Evolutionary conservation across 2,888 invertebrate genomes (phyloP), one percentile per base, ranked within the genome.

Genomic region (Rotaria magnacalcarata): DNA sequence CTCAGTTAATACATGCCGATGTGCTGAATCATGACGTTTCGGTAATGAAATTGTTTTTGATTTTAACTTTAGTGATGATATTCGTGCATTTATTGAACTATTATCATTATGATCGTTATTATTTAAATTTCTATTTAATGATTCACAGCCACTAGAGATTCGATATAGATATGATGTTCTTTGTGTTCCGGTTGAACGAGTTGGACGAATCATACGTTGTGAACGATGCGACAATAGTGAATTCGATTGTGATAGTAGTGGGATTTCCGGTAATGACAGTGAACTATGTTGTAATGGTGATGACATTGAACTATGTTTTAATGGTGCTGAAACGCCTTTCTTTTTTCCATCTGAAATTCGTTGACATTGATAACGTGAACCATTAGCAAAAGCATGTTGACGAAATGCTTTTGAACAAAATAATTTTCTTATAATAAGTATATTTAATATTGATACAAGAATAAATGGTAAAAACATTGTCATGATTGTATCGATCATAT

Each of bases 391-490:
- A 43, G 47, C 80, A 80, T 80, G 47, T 47, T 47, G 43, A 47
- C 80, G 80, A 80, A 80, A 80, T 47, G 80, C 47, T 47, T 80
- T 47, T 21, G 80, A 80, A 80, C 80, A 80, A 47, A 80, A 80
- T 47, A 80, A 47, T 47, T 80, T 80, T 41, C 34, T 43, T 6
- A 80, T 80, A 14, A 80, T 80, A 47, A 80, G 47, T 47, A 80
- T 47, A 80, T 80, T 80, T 80, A 80, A 80, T 80, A 80, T 47
- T 47, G 80, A 80, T 3, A 80, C 80, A 47, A 80, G 47, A n/a
- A 80, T 80, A 80, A 80, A 80, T 47, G 80, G 80, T 47, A 80
- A 80, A 47, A 80, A 80, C 80, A 80, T 80, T 47, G 80, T 80
- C 80, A 80, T 80, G 2, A 80, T n/a, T 47, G 80, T 80, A 47